Conservation (phyloP, 2,888 invertebrate species). For the Halictus ligatus region DNA sequence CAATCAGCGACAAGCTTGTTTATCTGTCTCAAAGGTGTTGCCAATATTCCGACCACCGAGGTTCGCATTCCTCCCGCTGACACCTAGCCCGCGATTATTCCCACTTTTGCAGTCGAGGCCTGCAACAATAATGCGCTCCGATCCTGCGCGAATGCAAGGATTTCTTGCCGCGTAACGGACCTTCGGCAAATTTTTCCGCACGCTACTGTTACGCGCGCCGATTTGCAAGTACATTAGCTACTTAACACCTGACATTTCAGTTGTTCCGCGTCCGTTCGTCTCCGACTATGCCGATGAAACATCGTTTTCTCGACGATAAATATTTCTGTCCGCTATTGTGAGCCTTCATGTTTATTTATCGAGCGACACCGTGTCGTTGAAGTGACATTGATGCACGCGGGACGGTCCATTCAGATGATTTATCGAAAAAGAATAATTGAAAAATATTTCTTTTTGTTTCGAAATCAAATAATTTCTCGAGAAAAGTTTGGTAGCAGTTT, state of each 20-base stretch:
- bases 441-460: too few relatives aligned
- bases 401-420: neutral
- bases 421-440: neutral
- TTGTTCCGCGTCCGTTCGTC: neutral
- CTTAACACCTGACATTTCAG: slow-evolving; percentile 47
- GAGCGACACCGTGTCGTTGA: neutral
- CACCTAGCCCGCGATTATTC: neutral
- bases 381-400: neutral
- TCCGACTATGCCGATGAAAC: neutral
- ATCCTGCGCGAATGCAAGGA: slow-evolving; percentile 4
- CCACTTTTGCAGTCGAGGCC: neutral
- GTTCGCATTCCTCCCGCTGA: neutral
- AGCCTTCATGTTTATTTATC: neutral
- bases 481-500: too few relatives aligned
- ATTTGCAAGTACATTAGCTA: slow-evolving; percentile 57
- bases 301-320: neutral
- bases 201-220: slow-evolving; percentile 21
- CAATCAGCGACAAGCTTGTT: neutral
- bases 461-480: too few relatives aligned
- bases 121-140: slow-evolving; percentile 5
- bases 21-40: neutral
- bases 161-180: slow-evolving; percentile 26
- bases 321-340: neutral
- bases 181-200: slow-evolving; percentile 24
- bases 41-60: neutral